A percentile compares a stretch with the other conserved stretches of the same genome.
Evolutionary conservation across 2,888 invertebrate species (phyloP).

Genomic region (Aspidiotus destructor): DNA sequence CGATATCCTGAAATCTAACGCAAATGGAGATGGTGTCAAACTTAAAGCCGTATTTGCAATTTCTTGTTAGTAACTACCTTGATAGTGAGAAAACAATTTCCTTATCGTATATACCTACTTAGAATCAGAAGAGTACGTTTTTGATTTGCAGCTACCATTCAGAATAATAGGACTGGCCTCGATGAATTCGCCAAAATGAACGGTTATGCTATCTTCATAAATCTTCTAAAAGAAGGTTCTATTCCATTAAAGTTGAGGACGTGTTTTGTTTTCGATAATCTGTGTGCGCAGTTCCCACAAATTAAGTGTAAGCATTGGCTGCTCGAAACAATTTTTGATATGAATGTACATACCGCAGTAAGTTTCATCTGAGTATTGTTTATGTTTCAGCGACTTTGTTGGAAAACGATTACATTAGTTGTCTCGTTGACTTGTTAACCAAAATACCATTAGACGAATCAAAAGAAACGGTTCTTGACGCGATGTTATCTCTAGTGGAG

Average conservation of each 20-base stretch:
- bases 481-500: slow-evolving; percentile 23
- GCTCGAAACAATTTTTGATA: neutral
- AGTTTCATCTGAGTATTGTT: neutral
- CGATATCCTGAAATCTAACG: slow-evolving; percentile 4
- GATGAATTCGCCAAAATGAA: slow-evolving; percentile 26
- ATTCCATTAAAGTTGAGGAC: slow-evolving; percentile 21
- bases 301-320: slow-evolving; percentile 24
- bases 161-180: slow-evolving; percentile 22
- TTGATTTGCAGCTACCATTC: slow-evolving; percentile 11
- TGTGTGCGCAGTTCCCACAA: slow-evolving; percentile 22
- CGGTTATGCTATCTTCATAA: slow-evolving; percentile 15
- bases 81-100: neutral
- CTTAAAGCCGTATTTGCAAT: slow-evolving; percentile 25
- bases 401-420: slow-evolving; percentile 18
- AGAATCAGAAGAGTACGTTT: neutral
- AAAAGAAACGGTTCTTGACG: slow-evolving; percentile 26
- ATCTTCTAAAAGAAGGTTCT: slow-evolving; percentile 16
- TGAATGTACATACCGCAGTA: neutral
- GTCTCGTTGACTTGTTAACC: slow-evolving; percentile 19
- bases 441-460: slow-evolving; percentile 23
- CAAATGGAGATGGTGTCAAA: slow-evolving; percentile 13
- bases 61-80: slow-evolving; percentile 12
- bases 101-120: too few relatives aligned
- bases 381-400: slow-evolving; percentile 16
- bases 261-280: slow-evolving; percentile 24